phyloP scores from a whole-genome alignment of 2,888 invertebrate genomes.

The Trimorus sp. region DNA sequence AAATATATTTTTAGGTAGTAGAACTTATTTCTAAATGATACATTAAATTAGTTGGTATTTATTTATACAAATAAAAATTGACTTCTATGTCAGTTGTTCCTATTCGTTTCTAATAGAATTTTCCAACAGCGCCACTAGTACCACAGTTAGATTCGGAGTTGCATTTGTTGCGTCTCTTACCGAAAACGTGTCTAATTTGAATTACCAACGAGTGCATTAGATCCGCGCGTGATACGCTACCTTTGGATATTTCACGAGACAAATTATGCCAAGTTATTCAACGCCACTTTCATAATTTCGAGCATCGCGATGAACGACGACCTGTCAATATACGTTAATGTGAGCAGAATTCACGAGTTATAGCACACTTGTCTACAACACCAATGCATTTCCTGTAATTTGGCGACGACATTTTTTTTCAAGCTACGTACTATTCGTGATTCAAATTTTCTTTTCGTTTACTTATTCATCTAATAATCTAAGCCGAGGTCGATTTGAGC shows the following conservation, averaged over 20 bases:
- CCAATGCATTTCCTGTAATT: constrained; percentile 43
- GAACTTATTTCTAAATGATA: too few relatives aligned
- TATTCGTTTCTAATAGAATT: neutral
- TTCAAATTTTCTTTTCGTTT: too few relatives aligned
- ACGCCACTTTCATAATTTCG: constrained; percentile 13
- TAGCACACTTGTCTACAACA: constrained; percentile 51
- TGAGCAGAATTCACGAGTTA: constrained; percentile 57
- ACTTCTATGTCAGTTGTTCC: neutral
- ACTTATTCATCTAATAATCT: too few relatives aligned
- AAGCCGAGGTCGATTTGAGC: too few relatives aligned
- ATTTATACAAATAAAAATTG: neutral
- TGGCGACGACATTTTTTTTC: constrained; percentile 31
- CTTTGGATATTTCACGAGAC: constrained; percentile 20
- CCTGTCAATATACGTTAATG: constrained; percentile 58
- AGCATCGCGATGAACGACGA: constrained; percentile 39
- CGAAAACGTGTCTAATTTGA: neutral
- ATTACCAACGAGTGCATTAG: neutral
- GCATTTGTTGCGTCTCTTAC: too few relatives aligned
- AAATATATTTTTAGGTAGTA: too few relatives aligned
- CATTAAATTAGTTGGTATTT: too few relatives aligned
- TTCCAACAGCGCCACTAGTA: neutral
- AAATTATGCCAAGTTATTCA: constrained; percentile 28
- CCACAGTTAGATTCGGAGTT: neutral
- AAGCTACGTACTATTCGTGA: too few relatives aligned
- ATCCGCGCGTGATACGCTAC: too few relatives aligned